Percentiles rank a stretch among this genome's conserved stretches.
Conservation (phyloP, 37 sponge, comb jelly and placozoan species). For the Petrosia ficiformis region DNA sequence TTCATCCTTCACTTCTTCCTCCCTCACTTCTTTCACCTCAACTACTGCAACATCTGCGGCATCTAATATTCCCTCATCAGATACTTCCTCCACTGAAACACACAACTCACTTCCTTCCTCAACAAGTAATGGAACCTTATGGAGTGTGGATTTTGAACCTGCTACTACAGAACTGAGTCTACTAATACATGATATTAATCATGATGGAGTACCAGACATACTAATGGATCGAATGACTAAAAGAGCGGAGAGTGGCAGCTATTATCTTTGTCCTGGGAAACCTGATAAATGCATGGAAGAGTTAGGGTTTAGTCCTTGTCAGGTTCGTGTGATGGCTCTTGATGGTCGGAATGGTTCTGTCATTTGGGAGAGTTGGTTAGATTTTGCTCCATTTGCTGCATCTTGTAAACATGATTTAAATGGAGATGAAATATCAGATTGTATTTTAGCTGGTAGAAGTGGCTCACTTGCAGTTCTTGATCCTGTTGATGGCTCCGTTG, state of each 20-base stretch:
- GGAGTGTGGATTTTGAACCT: background rate
- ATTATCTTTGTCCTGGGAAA: background rate
- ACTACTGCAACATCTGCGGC: background rate
- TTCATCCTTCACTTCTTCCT: background rate
- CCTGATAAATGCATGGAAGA: constrained; percentile 15
- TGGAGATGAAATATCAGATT: constrained; percentile 55
- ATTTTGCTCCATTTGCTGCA: constrained; percentile 44
- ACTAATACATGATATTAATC: constrained; percentile 51
- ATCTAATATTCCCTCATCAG: background rate
- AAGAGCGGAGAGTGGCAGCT: background rate
- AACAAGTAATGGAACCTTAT: background rate
- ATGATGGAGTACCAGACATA: constrained; percentile 53
- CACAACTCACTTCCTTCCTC: background rate
- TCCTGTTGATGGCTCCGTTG: constrained; percentile 22
- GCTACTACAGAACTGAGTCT: constrained; percentile 28
- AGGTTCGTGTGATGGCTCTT: constrained; percentile 30
- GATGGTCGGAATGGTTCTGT: constrained; percentile 44
- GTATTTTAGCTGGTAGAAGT: constrained; percentile 49
- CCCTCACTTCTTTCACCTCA: background rate
- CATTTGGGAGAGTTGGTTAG: constrained; percentile 30
- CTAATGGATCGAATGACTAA: constrained; percentile 1
- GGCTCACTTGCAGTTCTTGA: constrained; percentile 42
- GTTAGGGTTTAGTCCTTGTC: constrained; percentile 29
- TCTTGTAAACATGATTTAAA: constrained; percentile 55
- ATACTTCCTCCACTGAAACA: background rate